These are phyloP conservation scores for Chydorus sphaericus DNA, from an alignment of 2,888 invertebrate species.

Conservation along the genomic window DNA sequence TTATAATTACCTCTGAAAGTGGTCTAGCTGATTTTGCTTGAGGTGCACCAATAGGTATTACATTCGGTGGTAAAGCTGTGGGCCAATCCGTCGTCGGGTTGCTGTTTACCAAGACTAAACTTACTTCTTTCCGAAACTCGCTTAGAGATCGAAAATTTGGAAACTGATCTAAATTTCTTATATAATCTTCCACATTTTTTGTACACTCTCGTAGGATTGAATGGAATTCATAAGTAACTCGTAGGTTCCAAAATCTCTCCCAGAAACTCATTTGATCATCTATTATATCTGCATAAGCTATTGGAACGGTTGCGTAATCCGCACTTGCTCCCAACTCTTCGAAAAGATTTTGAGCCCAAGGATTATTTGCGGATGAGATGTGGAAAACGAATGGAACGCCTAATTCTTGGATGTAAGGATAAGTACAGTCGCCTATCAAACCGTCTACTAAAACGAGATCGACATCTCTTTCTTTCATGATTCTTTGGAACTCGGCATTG, in stretches of 20 bases:
- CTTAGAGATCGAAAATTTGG: background rate
- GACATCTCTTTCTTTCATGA: background rate
- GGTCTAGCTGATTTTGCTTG: background rate
- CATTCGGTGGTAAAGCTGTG: background rate
- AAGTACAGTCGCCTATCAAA: background rate
- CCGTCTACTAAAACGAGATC: constrained; percentile 6
- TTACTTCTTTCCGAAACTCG: background rate
- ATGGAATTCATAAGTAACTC: background rate
- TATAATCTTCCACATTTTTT: background rate
- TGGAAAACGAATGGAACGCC: background rate
- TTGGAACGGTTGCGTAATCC: background rate
- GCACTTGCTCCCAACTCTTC: background rate
- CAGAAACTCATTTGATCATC: background rate
- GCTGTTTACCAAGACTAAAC: background rate
- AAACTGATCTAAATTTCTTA: background rate
- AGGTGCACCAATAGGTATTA: background rate
- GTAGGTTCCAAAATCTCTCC: background rate
- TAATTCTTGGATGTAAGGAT: background rate
- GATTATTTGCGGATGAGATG: background rate
- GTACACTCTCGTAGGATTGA: background rate
- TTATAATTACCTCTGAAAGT: constrained; percentile 18
- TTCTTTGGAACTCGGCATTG: background rate
- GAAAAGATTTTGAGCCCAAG: background rate
- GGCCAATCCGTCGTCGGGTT: background rate
- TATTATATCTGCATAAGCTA: background rate